A percentile compares a stretch with the other conserved stretches of the same genome.
Evolutionary conservation across 2,888 invertebrate species (phyloP).

Genomic region (Andrena marginata): DNA sequence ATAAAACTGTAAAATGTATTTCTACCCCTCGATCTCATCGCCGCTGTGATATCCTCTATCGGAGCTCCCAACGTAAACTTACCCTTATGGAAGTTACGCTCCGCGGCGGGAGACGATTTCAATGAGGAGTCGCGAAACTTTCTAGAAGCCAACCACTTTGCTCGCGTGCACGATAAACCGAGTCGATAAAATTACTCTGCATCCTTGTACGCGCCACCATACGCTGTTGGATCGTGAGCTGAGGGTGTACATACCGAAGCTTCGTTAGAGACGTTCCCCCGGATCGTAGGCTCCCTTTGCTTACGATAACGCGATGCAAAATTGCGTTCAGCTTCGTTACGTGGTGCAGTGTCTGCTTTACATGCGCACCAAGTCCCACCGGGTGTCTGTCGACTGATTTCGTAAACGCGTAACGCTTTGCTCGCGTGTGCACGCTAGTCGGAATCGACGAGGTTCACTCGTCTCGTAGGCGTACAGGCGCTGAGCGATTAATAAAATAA

Average conservation of each 20-base stretch:
- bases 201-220: slow-evolving; percentile 15
- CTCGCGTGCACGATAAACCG: slow-evolving; percentile 33
- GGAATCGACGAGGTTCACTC: not conserved
- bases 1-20: too few species aligned
- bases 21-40: too few species aligned
- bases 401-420: slow-evolving; percentile 6
- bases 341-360: not conserved
- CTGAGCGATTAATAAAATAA: not conserved
- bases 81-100: slow-evolving; percentile 3
- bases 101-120: slow-evolving; percentile 20
- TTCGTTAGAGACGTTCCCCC: slow-evolving; percentile 10
- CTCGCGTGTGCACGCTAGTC: slow-evolving; percentile 6
- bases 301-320: slow-evolving; percentile 14
- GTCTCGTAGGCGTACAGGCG: not conserved
- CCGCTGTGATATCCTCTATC: not conserved
- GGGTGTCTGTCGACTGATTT: not conserved
- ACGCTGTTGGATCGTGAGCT: not conserved
- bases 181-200: slow-evolving; percentile 36
- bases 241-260: not conserved
- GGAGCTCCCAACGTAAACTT: too few species aligned
- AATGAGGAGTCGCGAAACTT: slow-evolving; percentile 39
- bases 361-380: not conserved
- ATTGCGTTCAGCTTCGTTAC: slow-evolving; percentile 19
- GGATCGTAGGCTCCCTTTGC: slow-evolving; percentile 6
- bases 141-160: slow-evolving; percentile 37